A percentile compares a stretch with the other conserved stretches of the same genome.
phyloP scores from a whole-genome alignment of 2,888 invertebrate species.

The Stramonita haemastoma region DNA sequence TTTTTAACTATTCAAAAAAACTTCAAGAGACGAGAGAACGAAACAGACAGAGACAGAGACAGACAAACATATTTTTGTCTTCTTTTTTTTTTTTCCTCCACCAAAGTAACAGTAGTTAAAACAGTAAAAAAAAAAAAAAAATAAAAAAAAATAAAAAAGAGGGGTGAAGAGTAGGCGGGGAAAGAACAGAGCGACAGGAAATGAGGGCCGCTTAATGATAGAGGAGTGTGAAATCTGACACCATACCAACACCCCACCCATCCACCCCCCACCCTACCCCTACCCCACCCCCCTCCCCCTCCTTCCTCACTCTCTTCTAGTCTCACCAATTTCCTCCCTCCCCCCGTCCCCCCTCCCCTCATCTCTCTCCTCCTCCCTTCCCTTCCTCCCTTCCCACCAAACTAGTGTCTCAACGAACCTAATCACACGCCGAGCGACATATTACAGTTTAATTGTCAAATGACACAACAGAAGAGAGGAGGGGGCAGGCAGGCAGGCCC shows the following conservation, averaged over 20 bases:
- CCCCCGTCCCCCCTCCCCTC: background rate
- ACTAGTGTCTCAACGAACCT: constrained; percentile 6
- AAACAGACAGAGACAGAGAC: too few species aligned
- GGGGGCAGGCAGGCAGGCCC: background rate
- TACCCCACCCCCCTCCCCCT: background rate
- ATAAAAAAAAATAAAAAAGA: background rate
- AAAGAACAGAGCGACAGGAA: constrained; percentile 4
- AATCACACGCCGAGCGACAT: background rate
- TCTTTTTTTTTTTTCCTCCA: too few species aligned
- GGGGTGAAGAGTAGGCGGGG: background rate
- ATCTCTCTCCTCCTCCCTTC: background rate
- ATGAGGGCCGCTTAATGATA: constrained; percentile 14
- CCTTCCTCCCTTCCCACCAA: background rate
- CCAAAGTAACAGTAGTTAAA: too few species aligned
- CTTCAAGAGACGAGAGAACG: too few species aligned
- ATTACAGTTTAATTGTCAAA: constrained; percentile 31
- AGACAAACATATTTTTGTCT: too few species aligned
- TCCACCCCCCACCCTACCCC: background rate
- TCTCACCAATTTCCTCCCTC: background rate
- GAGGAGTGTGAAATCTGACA: background rate
- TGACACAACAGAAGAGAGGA: constrained; percentile 9
- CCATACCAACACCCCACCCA: background rate
- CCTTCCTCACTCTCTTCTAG: too few species aligned
- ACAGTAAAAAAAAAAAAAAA: too few species aligned
- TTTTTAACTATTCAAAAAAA: too few species aligned